Evolutionary conservation across 1,140 invertebrate genomes (phyloP).

Genomic region (Diorhabda elongata): DNA sequence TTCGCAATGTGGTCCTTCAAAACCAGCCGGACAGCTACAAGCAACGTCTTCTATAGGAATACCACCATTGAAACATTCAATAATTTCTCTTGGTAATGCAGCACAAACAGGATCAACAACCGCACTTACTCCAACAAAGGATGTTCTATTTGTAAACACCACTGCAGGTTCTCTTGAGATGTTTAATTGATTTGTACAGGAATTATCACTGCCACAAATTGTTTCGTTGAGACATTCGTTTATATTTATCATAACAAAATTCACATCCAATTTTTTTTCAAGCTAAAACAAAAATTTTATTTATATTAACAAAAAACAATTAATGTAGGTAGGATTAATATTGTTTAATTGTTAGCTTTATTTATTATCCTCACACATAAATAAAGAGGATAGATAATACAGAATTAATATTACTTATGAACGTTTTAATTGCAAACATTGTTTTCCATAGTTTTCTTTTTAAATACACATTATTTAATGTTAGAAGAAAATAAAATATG

Average conservation of each 20-base stretch:
- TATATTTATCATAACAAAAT: constrained; percentile 80
- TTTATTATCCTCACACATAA: too few relatives aligned
- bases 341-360: too few relatives aligned
- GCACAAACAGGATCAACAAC: constrained; percentile 69
- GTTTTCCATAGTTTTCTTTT: too few relatives aligned
- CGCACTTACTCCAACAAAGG: constrained; percentile 83
- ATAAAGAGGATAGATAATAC: too few relatives aligned
- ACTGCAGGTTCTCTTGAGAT: constrained; percentile 67
- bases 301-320: background rate
- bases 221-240: constrained; percentile 80
- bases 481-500: constrained; percentile 6
- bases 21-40: constrained; percentile 56
- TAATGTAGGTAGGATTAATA: too few relatives aligned
- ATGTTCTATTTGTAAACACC: constrained; percentile 84
- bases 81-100: constrained; percentile 42
- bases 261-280: constrained; percentile 64
- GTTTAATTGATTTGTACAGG: constrained; percentile 69
- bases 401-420: too few relatives aligned
- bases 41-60: constrained; percentile 39
- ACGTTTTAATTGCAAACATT: too few relatives aligned
- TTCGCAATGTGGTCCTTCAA: constrained; percentile 81
- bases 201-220: constrained; percentile 57
- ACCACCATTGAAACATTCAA: constrained; percentile 69
- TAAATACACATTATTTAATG: background rate
- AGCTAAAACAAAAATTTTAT: constrained; percentile 48